Evolutionary conservation across 2,113 vertebrate species (phyloP), one percentile per base, ranked within the genome.

Genomic region (Amphiprion ocellaris): DNA sequence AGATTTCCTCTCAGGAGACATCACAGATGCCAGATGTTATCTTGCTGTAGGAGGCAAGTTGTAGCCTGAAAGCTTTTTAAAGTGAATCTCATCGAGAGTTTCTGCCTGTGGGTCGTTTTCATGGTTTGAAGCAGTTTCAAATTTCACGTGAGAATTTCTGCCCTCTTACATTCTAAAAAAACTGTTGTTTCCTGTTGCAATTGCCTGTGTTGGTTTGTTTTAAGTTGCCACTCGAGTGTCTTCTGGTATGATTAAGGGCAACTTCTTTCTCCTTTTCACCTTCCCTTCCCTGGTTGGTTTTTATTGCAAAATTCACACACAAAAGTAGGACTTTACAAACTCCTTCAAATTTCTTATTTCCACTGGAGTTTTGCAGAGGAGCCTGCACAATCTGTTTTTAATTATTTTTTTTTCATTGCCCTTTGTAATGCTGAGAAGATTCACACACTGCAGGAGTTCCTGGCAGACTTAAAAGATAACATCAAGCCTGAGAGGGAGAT

Each of bases 161-260:
- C 6, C 2, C 0, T 55, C 4, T n/a, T 17, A 11, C 9, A 6
- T 10, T 28, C 21, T 7, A 37, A 24, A 1, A 14, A 4, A 76
- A 50, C 10, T 39, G 41, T 54, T 60, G 52, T 44, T 84, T 64
- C 65, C 69, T 84, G 65, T 78, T 64, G 50, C 33, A 69, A 15
- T 50, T 1, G 2, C 33, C 12, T 66, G 11, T 1, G 5, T 12
- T 49, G 17, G 21, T n/a, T 23, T 16, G 4, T 17, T 53, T 24
- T 0, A 4, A 14, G 17, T 50, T 80, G 15, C 4, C 33, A 47
- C 6, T 37, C 41, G 49, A 26, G 4, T 16, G 11, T 10, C 10
- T 62, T 16, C 16, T 58, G 2, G 2, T 5, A 10, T 14, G 3
- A 52, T 47, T 33, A 44, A 59, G 4, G 16, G 14, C 4, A 2